These are phyloP conservation scores for Cherax quadricarinatus DNA, from an alignment of 1,140 invertebrate species.

Conservation along the genomic window DNA sequence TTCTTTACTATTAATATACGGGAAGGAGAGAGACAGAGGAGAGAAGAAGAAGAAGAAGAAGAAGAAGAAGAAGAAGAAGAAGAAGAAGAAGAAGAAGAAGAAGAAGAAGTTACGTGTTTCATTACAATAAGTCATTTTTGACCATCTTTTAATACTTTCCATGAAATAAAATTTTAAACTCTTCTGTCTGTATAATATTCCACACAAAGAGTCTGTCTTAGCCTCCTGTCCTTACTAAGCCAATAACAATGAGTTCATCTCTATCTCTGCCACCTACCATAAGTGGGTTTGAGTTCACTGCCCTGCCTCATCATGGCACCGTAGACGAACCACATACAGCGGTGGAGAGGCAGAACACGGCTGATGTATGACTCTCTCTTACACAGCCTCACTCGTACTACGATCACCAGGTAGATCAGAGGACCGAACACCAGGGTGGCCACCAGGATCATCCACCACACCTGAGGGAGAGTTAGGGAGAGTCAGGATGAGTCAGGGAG, in stretches of 20 bases:
- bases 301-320: slow-evolving; percentile 92
- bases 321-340: slow-evolving; percentile 91
- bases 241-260: too few relatives aligned
- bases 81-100: not conserved
- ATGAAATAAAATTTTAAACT: too few relatives aligned
- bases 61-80: not conserved
- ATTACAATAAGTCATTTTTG: too few relatives aligned
- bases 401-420: slow-evolving; percentile 85
- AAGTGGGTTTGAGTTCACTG: slow-evolving; percentile 85
- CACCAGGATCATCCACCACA: slow-evolving; percentile 87
- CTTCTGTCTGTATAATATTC: too few relatives aligned
- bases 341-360: slow-evolving; percentile 81
- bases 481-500: not conserved
- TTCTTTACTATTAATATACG: too few relatives aligned
- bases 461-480: slow-evolving; percentile 76
- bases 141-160: too few relatives aligned
- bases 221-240: too few relatives aligned
- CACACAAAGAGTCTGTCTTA: too few relatives aligned
- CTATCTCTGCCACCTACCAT: slow-evolving; percentile 79
- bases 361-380: slow-evolving; percentile 77
- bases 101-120: too few relatives aligned
- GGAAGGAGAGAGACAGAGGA: too few relatives aligned
- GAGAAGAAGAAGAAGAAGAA: not conserved
- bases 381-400: slow-evolving; percentile 80
- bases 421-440: slow-evolving; percentile 86